A percentile compares a stretch with the other conserved stretches of the same genome.
phyloP scores from a whole-genome alignment of 2,113 vertebrate species.

The Carassius gibelio region DNA sequence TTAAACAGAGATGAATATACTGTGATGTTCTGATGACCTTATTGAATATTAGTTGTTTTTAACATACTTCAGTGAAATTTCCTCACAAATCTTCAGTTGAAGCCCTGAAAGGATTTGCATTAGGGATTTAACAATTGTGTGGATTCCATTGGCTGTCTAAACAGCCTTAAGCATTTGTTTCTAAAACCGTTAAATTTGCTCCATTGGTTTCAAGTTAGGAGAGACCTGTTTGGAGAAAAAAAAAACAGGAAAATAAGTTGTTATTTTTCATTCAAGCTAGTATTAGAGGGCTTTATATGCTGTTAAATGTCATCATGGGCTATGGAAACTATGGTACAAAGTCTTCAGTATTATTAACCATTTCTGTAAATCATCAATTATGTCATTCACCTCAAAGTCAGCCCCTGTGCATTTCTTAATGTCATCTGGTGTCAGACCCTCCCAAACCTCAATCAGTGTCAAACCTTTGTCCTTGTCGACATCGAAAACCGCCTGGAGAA shows the following conservation, averaged over 20 bases:
- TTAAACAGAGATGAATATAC: not conserved
- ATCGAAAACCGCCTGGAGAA: conserved; percentile 89
- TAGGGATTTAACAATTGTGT: conserved; percentile 1
- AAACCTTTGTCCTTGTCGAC: conserved; percentile 89
- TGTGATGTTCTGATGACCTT: not conserved
- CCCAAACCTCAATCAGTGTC: conserved; percentile 90
- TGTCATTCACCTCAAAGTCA: conserved; percentile 83
- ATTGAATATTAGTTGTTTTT: not conserved
- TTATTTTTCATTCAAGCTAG: conserved; percentile 1
- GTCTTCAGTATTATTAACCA: not conserved
- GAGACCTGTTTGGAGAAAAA: conserved; percentile 80
- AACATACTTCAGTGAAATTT: not conserved
- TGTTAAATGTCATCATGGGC: not conserved
- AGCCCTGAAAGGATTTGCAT: not conserved
- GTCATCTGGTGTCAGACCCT: conserved; percentile 89
- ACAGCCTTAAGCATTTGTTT: not conserved
- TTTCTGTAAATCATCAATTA: conserved; percentile 7
- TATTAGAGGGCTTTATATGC: not conserved
- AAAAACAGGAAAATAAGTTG: conserved; percentile 38
- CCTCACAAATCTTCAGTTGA: not conserved
- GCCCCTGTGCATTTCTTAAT: conserved; percentile 90
- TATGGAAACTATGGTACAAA: not conserved
- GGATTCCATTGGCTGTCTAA: not conserved
- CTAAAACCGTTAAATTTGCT: conserved; percentile 76
- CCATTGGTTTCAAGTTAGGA: conserved; percentile 84